Base-by-base conservation (phyloP, 2,888 invertebrate species). In the Eulithis prunata region DNA sequence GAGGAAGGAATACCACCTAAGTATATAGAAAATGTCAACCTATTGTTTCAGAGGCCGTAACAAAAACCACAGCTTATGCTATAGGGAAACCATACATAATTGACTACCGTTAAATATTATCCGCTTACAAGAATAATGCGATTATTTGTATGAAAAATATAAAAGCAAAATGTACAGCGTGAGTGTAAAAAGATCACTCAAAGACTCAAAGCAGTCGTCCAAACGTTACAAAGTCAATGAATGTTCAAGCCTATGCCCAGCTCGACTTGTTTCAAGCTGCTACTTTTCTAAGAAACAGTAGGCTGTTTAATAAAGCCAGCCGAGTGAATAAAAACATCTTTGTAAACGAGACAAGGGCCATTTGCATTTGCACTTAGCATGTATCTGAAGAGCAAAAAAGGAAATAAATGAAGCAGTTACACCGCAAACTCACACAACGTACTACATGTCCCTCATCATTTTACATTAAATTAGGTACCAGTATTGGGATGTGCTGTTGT, bases 321-420 rank as follows among this genome's bases (percentile, higher is more conserved):
- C 74, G 79, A 81, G 81, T 83, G 79, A 78, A 86, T 87, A 85
- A 87, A 88, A 89, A 86, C 88, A 80, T 86, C 84, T 87, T 85
- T 87, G 87, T 86, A 86, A 88, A 88, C 84, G 85, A 89, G 86
- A 87, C 82, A 84, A 84, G 84, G 83, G 83, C 82, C 86, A 87
- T 90, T 90, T 88, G 87, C 86, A 86, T 88, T 81, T 86, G 87
- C 87, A 89, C 87, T 89, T 87, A 88, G 85, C 84, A 75, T 76
- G 78, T 84, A 86, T 83, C 82, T 76, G 80, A 79, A 77, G 77
- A 79, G 79, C 76, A 85, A 83, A 83, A 86, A 85, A 70, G 83
- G 63, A 85, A 85, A 83, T 76, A 82, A 82, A 72, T 77, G 71
- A 78, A 76, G 81, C 81, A 83, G 85, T 86, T 81, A 85, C 80